A percentile compares a stretch with the other conserved stretches of the same genome.
phyloP scores from a whole-genome alignment of 1,140 invertebrate species.

The Drosophila littoralis region DNA sequence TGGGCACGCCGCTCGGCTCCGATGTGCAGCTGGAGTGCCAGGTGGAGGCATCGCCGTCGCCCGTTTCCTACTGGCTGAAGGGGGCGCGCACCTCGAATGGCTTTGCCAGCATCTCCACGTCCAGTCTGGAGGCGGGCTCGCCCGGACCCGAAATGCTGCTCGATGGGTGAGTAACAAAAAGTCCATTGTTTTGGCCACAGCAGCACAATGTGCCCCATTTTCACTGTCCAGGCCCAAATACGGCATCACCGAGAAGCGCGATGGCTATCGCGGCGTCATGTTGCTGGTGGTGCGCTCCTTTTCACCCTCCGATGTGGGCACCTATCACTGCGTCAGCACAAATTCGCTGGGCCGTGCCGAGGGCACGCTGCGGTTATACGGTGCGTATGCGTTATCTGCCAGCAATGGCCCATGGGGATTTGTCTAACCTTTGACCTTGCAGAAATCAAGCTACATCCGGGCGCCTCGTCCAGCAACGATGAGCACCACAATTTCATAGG shows the following conservation, averaged over 20 bases:
- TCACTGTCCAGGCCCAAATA: constrained; percentile 89
- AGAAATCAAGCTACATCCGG: constrained; percentile 84
- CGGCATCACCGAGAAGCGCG: constrained; percentile 90
- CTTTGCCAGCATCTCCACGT: constrained; percentile 70
- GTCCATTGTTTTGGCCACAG: not conserved
- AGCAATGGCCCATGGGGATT: constrained; percentile 14
- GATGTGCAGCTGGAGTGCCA: constrained; percentile 92
- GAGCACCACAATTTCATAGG: constrained; percentile 81
- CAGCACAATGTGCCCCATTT: not conserved
- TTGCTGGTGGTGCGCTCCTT: constrained; percentile 92
- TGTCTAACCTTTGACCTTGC: constrained; percentile 27
- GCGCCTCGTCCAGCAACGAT: constrained; percentile 76
- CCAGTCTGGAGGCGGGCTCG: constrained; percentile 78
- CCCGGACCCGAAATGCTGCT: constrained; percentile 88
- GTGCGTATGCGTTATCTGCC: constrained; percentile 86
- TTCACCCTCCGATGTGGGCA: constrained; percentile 91
- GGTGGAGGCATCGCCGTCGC: constrained; percentile 93
- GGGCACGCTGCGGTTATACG: constrained; percentile 93
- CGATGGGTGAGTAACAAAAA: constrained; percentile 87
- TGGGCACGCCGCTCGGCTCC: constrained; percentile 91
- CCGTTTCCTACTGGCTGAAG: constrained; percentile 93
- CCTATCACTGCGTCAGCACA: constrained; percentile 95
- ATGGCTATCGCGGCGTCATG: constrained; percentile 93
- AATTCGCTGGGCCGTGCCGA: constrained; percentile 95
- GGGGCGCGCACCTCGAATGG: constrained; percentile 86